Evolutionary conservation across 2,797 vertebrate genomes (phyloP).

Genomic region (Philypnodon macrostomus): DNA sequence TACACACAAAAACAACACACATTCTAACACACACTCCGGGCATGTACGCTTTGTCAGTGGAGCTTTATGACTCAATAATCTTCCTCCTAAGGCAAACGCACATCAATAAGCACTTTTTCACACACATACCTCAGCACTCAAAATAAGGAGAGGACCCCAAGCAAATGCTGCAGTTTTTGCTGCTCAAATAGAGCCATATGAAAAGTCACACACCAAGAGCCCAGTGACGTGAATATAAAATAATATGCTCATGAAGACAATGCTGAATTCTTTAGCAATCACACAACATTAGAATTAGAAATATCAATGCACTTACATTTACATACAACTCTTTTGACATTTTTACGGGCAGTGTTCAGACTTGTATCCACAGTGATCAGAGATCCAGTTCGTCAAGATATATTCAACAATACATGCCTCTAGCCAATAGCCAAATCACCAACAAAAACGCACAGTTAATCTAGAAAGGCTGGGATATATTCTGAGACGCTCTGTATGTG

Average conservation of each 20-base stretch:
- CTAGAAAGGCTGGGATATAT: too few species aligned
- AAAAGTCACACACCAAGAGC: slow-evolving; percentile 20
- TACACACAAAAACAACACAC: slow-evolving; percentile 9
- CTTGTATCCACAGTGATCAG: too few species aligned
- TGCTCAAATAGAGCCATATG: slow-evolving; percentile 19
- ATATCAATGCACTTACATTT: background rate
- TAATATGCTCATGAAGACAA: background rate
- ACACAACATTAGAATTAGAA: background rate
- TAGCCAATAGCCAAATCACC: too few species aligned
- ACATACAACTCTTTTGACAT: too few species aligned
- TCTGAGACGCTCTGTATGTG: too few species aligned
- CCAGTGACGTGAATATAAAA: slow-evolving; percentile 27
- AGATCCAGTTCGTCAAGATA: too few species aligned
- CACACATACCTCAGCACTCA: slow-evolving; percentile 26
- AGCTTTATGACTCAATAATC: slow-evolving; percentile 70
- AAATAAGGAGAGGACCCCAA: slow-evolving; percentile 39
- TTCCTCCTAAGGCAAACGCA: slow-evolving; percentile 57
- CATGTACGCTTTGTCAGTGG: slow-evolving; percentile 48
- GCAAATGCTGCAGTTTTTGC: slow-evolving; percentile 31
- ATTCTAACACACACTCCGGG: slow-evolving; percentile 11
- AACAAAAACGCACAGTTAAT: too few species aligned
- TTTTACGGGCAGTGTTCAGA: too few species aligned
- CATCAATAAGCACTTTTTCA: slow-evolving; percentile 40
- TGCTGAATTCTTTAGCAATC: background rate
- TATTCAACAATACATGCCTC: too few species aligned